Base-by-base conservation (phyloP, 2,113 vertebrate species). In the Gnathonemus echidnorhynchus region DNA sequence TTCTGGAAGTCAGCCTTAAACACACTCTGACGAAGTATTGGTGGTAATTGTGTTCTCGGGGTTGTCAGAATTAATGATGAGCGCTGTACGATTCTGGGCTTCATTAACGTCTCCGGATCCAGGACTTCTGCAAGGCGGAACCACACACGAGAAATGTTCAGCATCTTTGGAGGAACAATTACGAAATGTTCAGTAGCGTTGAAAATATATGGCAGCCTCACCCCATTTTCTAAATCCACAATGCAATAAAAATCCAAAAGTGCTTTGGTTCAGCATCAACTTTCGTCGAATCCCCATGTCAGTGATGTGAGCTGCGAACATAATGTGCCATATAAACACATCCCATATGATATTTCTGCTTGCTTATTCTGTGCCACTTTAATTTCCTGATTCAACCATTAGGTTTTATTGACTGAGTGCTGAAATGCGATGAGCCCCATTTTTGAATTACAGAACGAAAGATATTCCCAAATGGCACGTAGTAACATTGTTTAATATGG, bases 51-150 rank as follows among this genome's bases (percentile, higher is more conserved):
- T 88, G 52, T 90, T 92, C 85, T 88, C 88, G 53, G 45, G 84
- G 85, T 39, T 91, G 91, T 90, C 90, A 88, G 80, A 89, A 88
- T 90, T 89, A 90, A 90, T 92, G 90, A 90, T 80, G 86, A 80
- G 83, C 83, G 74, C 52, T 85, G 89, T 88, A 45, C 52, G n/a
- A 53, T 19, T 90, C 50, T 56, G 21, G 31, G 42, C 45, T 90
- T 66, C 90, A 52, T 66, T 91, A n/a, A 85, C 58, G 87, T 88
- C 58, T 88, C 49, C 27, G 24, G 49, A 87, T 53, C 49, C 35
- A n/a, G 31, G 21, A 31, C 53, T 62, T 92, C 87, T 83, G 45
- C 46, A 88, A 17, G 31, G 50, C 5, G n/a, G 45, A 11, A 86
- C 45, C 46, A 50, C n/a, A 48, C 84, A n/a, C 17, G 31, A 52